Evolutionary conservation across 2,113 vertebrate species (phyloP), one percentile per base, ranked within the genome.

Genomic region (Coptodon bakossiorum): DNA sequence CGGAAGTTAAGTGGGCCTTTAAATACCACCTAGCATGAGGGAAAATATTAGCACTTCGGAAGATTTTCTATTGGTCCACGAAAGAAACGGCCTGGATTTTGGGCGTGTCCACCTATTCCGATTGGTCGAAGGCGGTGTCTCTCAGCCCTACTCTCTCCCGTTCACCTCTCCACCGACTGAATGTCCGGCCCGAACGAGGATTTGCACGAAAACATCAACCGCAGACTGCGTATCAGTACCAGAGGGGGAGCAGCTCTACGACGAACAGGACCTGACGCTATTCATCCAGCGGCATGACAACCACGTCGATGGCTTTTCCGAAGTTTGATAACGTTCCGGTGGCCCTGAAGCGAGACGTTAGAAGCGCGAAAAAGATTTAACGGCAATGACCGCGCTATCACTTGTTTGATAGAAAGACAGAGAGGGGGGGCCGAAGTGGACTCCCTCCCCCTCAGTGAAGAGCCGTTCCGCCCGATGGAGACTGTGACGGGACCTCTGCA

Each of bases 151-250:
- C 81, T 89, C 71, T 83, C 88, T 53, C 50, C 29, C 4, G 5
- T 66, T 86, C 83, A 1, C 92, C 84, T 40, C 81, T 54, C 63
- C 86, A 14, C 73, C 3, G 71, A 87, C 90, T 86, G 89, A 78
- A 54, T 66, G 86, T 81, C 78, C 56, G 85, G 80, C 85, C 84
- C 52, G 5, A 81, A 53, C 57, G 53, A 88, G 68, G 90, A 76
- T 93, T 95, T 95, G 84, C 88, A 84, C 88, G 90, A 93, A 94
- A 94, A 94, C 90, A 90, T 84, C 88, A 63, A 90, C 92, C 85
- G 86, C 90, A 91, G 90, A 80, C 88, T 92, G 89, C 92, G 92
- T 34, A 63, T 7, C 73, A 71, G 66, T 4, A 73, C 80, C 53
- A 79, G 34, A 68, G 24, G 63, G 38, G 50, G 31, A 27, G n/a